Percentiles rank a stretch among this genome's conserved stretches.
These are phyloP conservation scores for Sylvietta virens DNA, from an alignment of 2,113 vertebrate species.

Conservation along the genomic window DNA sequence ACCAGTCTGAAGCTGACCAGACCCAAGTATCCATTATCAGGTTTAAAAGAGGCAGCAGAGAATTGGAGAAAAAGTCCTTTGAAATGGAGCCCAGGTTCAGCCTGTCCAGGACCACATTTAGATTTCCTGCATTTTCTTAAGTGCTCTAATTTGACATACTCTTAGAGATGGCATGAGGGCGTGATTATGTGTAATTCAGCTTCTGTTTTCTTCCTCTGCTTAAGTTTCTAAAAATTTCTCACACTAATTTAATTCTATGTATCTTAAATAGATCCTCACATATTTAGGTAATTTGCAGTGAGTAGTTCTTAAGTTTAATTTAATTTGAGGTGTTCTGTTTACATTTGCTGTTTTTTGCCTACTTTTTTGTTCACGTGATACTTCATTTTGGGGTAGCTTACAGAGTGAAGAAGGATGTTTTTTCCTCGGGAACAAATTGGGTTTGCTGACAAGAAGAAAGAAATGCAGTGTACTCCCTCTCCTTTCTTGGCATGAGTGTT, in stretches of 20 bases:
- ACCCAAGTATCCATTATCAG: conserved; percentile 8
- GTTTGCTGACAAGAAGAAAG: neutral
- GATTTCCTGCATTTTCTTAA: conserved; percentile 33
- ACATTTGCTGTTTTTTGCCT: neutral
- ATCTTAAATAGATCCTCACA: neutral
- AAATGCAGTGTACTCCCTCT: neutral
- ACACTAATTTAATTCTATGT: conserved; percentile 26
- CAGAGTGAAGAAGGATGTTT: neutral
- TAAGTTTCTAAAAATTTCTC: conserved; percentile 48
- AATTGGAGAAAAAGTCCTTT: conserved; percentile 9
- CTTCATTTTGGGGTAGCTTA: neutral
- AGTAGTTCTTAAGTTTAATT: conserved; percentile 25
- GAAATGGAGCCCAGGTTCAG: conserved; percentile 12
- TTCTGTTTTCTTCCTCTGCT: conserved; percentile 40
- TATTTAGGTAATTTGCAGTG: conserved; percentile 5
- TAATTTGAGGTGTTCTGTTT: conserved; percentile 10
- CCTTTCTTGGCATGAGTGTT: neutral
- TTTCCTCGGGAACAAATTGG: neutral
- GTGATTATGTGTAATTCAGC: conserved; percentile 48
- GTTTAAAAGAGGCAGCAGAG: neutral
- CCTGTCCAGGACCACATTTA: neutral
- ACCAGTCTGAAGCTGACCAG: conserved; percentile 43
- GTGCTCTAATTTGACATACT: neutral
- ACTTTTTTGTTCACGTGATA: neutral
- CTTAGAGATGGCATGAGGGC: conserved; percentile 17